A percentile compares a stretch with the other conserved stretches of the same genome.
Conservation (phyloP, 37 sponge, comb jelly and placozoan genomes). For the Cliona cf. orientalis region DNA sequence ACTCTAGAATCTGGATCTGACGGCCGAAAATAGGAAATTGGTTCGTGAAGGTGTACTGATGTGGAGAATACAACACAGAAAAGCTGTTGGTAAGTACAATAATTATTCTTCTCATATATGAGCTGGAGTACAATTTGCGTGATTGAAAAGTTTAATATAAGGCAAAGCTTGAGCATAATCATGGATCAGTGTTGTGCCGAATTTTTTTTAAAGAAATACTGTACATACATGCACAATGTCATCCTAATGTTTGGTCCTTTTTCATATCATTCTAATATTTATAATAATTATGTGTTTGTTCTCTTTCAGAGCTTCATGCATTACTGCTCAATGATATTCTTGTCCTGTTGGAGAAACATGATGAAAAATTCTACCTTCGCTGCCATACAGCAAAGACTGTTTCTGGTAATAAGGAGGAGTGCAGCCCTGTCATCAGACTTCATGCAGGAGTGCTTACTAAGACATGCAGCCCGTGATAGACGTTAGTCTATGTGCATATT, state of each 20-base stretch:
- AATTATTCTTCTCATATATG: neutral
- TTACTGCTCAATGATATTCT: slow-evolving; percentile 75
- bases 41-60: slow-evolving; percentile 67
- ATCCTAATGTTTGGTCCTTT: neutral
- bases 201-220: neutral
- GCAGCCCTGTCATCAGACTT: slow-evolving; percentile 70
- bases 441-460: slow-evolving; percentile 56
- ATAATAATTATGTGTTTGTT: neutral
- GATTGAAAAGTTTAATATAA: neutral
- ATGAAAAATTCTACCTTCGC: slow-evolving; percentile 51
- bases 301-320: slow-evolving; percentile 68
- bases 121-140: too few species aligned
- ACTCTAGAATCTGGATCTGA: slow-evolving; percentile 57
- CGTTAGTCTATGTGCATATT: slow-evolving; percentile 56
- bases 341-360: slow-evolving; percentile 65
- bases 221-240: neutral
- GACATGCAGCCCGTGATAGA: slow-evolving; percentile 68
- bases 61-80: slow-evolving; percentile 74
- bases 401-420: slow-evolving; percentile 58
- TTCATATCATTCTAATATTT: neutral
- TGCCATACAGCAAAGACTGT: slow-evolving; percentile 56
- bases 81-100: slow-evolving; percentile 48
- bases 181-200: neutral
- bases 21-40: slow-evolving; percentile 39
- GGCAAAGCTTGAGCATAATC: too few species aligned